These are phyloP conservation scores for Tyto alba DNA, from an alignment of 2,113 vertebrate species.

Conservation along the genomic window DNA sequence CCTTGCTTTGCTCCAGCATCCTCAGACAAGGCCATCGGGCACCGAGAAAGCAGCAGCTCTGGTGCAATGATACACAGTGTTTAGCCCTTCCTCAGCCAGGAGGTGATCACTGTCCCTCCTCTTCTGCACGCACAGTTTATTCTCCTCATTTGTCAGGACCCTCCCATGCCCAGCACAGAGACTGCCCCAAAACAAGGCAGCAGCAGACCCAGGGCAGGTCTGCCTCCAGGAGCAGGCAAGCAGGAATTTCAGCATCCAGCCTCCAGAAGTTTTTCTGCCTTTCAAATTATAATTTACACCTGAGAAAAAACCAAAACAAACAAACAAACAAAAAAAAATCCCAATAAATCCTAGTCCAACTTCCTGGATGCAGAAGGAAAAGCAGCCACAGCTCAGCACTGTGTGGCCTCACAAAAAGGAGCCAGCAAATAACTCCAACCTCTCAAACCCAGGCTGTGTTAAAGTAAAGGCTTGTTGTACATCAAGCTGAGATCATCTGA, in stretches of 20 bases:
- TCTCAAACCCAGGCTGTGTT: too few species aligned
- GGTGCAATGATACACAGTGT: rapidly evolving
- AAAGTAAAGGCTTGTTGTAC: rapidly evolving
- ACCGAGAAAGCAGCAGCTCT: rapidly evolving
- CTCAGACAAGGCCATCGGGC: neutral
- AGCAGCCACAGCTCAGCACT: neutral
- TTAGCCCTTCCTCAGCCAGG: neutral
- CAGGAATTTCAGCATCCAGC: neutral
- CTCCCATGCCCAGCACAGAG: neutral
- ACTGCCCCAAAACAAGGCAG: neutral
- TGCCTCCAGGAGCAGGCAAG: neutral
- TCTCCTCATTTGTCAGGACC: neutral
- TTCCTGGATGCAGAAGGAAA: rapidly evolving
- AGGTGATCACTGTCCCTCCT: neutral
- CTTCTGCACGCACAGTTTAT: neutral
- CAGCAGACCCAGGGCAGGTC: neutral
- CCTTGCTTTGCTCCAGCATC: neutral
- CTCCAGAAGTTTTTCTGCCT: neutral
- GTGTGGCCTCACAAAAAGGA: rapidly evolving
- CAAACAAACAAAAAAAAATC: neutral
- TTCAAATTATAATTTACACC: neutral
- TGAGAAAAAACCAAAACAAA: neutral
- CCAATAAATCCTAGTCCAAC: neutral
- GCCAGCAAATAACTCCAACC: neutral
- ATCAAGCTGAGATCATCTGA: neutral